These are phyloP conservation scores for Saxicola maurus DNA, from an alignment of 2,797 vertebrate genomes.

Conservation along the genomic window DNA sequence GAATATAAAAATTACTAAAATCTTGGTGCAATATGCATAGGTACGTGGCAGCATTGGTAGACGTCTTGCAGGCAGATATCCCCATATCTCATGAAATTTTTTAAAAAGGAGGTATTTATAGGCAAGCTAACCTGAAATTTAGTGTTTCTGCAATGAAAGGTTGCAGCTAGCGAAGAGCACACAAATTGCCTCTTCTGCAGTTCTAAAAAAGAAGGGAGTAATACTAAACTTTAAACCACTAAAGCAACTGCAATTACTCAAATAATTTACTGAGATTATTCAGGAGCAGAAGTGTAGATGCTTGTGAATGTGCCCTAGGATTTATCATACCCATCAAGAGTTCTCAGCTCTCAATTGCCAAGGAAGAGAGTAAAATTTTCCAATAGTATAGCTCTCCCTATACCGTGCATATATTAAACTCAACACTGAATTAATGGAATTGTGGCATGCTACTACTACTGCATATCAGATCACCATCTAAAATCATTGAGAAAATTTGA, in stretches of 20 bases:
- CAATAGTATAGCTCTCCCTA: background rate
- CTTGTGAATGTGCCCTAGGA: background rate
- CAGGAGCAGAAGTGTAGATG: background rate
- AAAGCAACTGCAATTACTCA: background rate
- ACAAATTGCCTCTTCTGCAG: background rate
- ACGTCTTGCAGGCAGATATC: background rate
- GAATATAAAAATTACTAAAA: background rate
- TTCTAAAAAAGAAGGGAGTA: background rate
- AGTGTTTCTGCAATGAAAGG: background rate
- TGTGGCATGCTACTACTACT: background rate
- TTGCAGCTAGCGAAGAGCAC: background rate
- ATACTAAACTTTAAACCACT: background rate
- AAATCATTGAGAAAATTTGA: background rate
- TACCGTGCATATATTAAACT: background rate
- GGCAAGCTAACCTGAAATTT: background rate
- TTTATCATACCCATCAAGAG: background rate
- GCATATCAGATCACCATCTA: background rate
- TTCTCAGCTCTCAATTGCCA: background rate
- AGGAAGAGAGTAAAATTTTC: background rate
- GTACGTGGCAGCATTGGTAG: background rate
- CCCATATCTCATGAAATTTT: fast-evolving
- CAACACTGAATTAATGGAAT: background rate
- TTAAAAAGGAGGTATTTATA: background rate
- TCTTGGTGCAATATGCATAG: background rate
- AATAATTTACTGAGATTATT: background rate